Evolutionary conservation across 1,140 invertebrate species (phyloP), one percentile per base, ranked within the genome.

Genomic region (Drosophila biarmipes): DNA sequence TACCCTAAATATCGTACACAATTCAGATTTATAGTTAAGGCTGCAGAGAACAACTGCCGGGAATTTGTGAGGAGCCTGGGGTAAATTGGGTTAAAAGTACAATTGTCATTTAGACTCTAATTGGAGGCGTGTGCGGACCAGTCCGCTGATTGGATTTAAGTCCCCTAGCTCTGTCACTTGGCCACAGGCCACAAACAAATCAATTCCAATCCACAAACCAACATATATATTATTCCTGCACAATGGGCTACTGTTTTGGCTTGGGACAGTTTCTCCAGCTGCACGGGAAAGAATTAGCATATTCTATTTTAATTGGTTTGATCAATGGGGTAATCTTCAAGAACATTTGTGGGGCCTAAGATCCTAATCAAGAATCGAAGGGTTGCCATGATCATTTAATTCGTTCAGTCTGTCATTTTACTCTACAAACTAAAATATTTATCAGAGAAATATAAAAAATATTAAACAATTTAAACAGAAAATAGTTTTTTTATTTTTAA

Each of bases 31-130:
- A 87, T 89, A 69, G 84, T 82, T 82, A 79, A 89, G 40, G 64
- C 62, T 69, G 34, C 14, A n/a, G 40, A 40, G 51, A 24, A 55
- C 45, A 51, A 38, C 52, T 42, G 71, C 7, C 43, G 52, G 51
- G 73, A 86, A 78, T 81, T 78, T 68, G 68, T 67, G 81, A 74
- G 27, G 45, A 61, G 37, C 27, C 35, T 51, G 52, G 56, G 62
- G 55, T 87, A 87, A 87, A 87, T 87, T 87, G 82, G 82, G 82
- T 87, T 87, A 86, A 86, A 86, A 86, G 82, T 86, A 87, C 82
- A 87, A 87, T 87, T 87, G 82, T 87, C 82, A 69, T 87, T 87
- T 87, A 87, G 74, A 69, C 82, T 87, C 82, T 87, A 87, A 87
- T 87, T 87, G 82, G 82, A 87, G 82, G 82, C 82, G 82, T 87